phyloP scores from a whole-genome alignment of 2,888 invertebrate genomes.

The Acanthosoma haemorrhoidale region DNA sequence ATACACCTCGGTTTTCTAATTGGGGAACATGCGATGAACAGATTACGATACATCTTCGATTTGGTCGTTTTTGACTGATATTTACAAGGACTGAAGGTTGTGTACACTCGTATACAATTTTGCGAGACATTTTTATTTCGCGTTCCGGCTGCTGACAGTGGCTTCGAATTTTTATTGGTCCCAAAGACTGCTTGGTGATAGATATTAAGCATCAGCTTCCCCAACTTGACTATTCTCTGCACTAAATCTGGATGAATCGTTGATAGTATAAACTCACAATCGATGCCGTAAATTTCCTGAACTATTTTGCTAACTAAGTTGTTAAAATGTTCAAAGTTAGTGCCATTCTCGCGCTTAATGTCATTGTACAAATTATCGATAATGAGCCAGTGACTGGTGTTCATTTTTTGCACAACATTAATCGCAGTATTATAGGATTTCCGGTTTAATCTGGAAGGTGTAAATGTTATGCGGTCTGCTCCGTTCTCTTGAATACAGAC shows the following conservation, averaged over 20 bases:
- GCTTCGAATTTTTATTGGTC: not conserved
- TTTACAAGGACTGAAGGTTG: not conserved
- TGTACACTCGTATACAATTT: not conserved
- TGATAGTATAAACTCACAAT: not conserved
- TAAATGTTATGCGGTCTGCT: not conserved
- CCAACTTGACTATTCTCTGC: not conserved
- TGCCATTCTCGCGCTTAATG: not conserved
- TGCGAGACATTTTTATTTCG: not conserved
- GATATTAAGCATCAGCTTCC: not conserved
- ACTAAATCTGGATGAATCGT: not conserved
- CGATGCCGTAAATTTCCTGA: not conserved
- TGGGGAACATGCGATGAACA: not conserved
- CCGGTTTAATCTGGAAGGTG: not conserved
- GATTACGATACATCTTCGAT: not conserved
- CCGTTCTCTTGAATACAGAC: too few species aligned
- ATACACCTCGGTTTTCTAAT: not conserved
- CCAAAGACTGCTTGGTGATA: constrained; percentile 8
- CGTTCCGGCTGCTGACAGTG: not conserved
- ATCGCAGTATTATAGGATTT: not conserved
- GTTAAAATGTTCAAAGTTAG: not conserved
- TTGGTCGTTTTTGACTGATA: not conserved
- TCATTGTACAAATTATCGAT: constrained; percentile 4
- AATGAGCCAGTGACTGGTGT: not conserved
- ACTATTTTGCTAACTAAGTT: not conserved
- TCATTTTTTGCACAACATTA: constrained; percentile 12